Evolutionary conservation across 2,888 invertebrate genomes (phyloP).

Genomic region (Tetrapedia diversipes): DNA sequence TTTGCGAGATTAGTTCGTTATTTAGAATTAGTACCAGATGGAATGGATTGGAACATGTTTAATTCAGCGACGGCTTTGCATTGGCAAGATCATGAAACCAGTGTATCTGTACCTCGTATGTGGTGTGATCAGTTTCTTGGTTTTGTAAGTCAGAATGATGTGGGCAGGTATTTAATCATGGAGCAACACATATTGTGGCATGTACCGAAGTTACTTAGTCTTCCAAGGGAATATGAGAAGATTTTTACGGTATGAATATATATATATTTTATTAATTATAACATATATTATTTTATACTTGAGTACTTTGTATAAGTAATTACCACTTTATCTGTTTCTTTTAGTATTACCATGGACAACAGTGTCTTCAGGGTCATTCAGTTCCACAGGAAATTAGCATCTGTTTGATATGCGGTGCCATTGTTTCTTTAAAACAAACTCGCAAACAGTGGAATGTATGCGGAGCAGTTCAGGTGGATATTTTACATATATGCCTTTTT

Average conservation of each 20-base stretch:
- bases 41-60: slow-evolving; percentile 87
- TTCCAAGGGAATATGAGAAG: slow-evolving; percentile 96
- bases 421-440: slow-evolving; percentile 94
- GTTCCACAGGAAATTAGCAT: slow-evolving; percentile 96
- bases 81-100: slow-evolving; percentile 84
- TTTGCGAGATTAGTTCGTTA: slow-evolving; percentile 91
- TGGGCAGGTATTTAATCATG: slow-evolving; percentile 88
- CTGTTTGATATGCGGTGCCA: slow-evolving; percentile 95
- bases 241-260: slow-evolving; percentile 88
- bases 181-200: slow-evolving; percentile 91
- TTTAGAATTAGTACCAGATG: slow-evolving; percentile 89
- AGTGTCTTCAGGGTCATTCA: slow-evolving; percentile 94
- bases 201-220: slow-evolving; percentile 91
- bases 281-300: background rate
- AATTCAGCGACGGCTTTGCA: slow-evolving; percentile 87
- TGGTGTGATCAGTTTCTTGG: slow-evolving; percentile 89
- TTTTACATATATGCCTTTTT: background rate
- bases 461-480: slow-evolving; percentile 91
- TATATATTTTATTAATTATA: slow-evolving; percentile 4
- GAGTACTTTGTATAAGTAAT: background rate
- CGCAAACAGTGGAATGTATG: slow-evolving; percentile 92
- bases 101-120: slow-evolving; percentile 84
- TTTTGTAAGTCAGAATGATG: slow-evolving; percentile 84
- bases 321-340: slow-evolving; percentile 14
- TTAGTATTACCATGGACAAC: slow-evolving; percentile 94